Conservation (phyloP, 2,888 invertebrate genomes). For the Drosophila algonquin region DNA sequence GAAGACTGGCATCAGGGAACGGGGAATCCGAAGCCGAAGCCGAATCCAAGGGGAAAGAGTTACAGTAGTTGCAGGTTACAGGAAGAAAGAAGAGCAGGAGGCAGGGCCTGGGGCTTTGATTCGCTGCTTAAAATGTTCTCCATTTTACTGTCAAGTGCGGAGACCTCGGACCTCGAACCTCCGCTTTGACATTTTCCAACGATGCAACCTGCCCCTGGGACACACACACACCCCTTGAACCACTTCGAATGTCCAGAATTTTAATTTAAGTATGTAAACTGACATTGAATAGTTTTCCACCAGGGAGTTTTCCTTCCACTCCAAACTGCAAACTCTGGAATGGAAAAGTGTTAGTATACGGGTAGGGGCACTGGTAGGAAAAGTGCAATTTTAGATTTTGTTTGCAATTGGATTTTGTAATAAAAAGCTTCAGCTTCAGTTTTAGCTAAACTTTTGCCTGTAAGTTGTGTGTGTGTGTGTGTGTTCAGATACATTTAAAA, state of each 20-base stretch:
- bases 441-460: constrained; percentile 21
- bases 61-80: constrained; percentile 26
- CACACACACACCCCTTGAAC: constrained; percentile 10
- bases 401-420: constrained; percentile 67
- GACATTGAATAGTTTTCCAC: constrained; percentile 75
- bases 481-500: constrained; percentile 39
- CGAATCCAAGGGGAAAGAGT: background rate
- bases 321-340: background rate
- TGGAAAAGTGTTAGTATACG: constrained; percentile 9
- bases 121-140: constrained; percentile 78
- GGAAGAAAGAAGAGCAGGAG: background rate
- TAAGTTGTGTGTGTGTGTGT: constrained; percentile 23
- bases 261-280: constrained; percentile 79
- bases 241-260: constrained; percentile 63
- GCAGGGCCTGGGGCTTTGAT: constrained; percentile 26
- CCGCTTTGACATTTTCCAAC: constrained; percentile 70
- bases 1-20: background rate
- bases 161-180: constrained; percentile 22
- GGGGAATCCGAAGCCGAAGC: too few species aligned
- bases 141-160: constrained; percentile 80
- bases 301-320: constrained; percentile 27
- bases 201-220: constrained; percentile 50
- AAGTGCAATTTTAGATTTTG: constrained; percentile 64
- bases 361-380: constrained; percentile 6
- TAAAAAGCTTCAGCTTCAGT: constrained; percentile 33